A percentile compares a stretch with the other conserved stretches of the same genome.
These are phyloP conservation scores for Mustela nigripes DNA, from an alignment of 2,113 vertebrate species.

Conservation along the genomic window DNA sequence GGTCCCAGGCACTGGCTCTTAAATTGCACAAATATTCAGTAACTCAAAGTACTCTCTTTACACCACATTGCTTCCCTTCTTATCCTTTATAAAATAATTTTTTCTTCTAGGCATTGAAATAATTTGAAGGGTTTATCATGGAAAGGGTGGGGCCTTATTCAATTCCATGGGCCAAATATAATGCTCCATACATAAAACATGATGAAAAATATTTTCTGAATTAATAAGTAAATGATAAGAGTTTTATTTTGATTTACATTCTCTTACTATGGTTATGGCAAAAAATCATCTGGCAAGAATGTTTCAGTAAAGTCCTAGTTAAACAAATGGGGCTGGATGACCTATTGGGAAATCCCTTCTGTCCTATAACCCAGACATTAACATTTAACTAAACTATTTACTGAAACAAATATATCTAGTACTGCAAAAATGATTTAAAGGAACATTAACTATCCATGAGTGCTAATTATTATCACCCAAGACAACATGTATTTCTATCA, in stretches of 20 bases:
- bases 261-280: neutral
- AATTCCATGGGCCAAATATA: neutral
- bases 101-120: conserved; percentile 5
- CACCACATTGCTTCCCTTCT: neutral
- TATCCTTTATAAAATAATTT: neutral
- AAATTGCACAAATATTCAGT: conserved; percentile 33
- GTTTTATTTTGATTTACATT: neutral
- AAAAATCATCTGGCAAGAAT: neutral
- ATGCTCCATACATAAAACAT: neutral
- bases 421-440: neutral
- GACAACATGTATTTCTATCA: neutral
- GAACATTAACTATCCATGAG: neutral
- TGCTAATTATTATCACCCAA: conserved; percentile 22
- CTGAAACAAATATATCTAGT: neutral
- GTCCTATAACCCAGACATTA: neutral
- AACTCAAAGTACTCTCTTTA: conserved; percentile 15
- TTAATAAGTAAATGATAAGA: neutral
- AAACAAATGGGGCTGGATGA: neutral
- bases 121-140: neutral
- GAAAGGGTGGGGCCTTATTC: neutral
- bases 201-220: neutral
- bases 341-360: neutral
- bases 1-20: neutral
- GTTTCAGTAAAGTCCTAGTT: neutral
- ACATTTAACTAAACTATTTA: neutral